Percentiles rank a stretch among this genome's conserved stretches.
phyloP scores from a whole-genome alignment of 2,797 vertebrate genomes.

The Melanotaenia maccullochi region DNA sequence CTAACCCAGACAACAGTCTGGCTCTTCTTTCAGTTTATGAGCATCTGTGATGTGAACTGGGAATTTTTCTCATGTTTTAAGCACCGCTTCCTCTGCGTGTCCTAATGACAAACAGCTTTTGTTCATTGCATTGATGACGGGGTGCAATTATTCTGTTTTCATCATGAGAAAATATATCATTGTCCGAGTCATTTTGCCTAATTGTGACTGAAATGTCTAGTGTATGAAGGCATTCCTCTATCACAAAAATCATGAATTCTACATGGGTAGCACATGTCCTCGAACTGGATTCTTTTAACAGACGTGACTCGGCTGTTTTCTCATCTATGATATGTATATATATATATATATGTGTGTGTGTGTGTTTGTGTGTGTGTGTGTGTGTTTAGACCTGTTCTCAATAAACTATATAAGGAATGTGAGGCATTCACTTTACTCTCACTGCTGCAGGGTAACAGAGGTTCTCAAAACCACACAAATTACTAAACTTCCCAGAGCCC shows the following conservation, averaged over 20 bases:
- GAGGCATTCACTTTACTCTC: conserved; percentile 50
- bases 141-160: conserved; percentile 55
- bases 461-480: conserved; percentile 44
- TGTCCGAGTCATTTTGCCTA: conserved; percentile 38
- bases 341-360: no score
- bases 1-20: not conserved
- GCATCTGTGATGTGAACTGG: conserved; percentile 15
- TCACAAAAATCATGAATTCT: conserved; percentile 14
- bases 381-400: conserved; percentile 70
- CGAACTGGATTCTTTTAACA: conserved; percentile 15
- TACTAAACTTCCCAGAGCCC: conserved; percentile 41
- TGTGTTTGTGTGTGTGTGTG: conserved; percentile 32
- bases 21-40: conserved; percentile 12
- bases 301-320: conserved; percentile 34
- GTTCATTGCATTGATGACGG: conserved; percentile 46
- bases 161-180: conserved; percentile 63
- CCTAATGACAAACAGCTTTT: conserved; percentile 66
- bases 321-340: not conserved
- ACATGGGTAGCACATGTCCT: conserved; percentile 30
- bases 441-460: conserved; percentile 59
- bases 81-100: conserved; percentile 7
- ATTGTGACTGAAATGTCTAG: conserved; percentile 43
- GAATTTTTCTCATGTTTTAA: conserved; percentile 31
- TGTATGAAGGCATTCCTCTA: conserved; percentile 9
- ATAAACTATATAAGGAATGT: conserved; percentile 62